Evolutionary conservation across 2,888 invertebrate genomes (phyloP), one percentile per base, ranked within the genome.

Genomic region (Drosophila nigricruria): DNA sequence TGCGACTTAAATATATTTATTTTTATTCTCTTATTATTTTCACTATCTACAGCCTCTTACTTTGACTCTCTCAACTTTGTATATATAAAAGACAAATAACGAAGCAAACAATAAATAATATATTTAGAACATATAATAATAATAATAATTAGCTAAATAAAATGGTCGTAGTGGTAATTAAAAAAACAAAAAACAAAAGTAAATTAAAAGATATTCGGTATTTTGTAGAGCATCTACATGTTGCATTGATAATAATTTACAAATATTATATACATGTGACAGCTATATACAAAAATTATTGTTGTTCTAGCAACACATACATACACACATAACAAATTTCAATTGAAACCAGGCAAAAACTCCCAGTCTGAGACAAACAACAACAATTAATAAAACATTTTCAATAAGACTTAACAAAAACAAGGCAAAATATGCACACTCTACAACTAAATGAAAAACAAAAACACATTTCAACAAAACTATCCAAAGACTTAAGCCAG

Each of bases 201-300:
- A 12, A 42, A 20, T 23, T 27, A 64, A 59, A 66, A 61, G 27
- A 84, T 70, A 83, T 70, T 85, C 77, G 80, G 83, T 88, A 82
- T 85, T 86, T 86, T 86, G 85, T 86, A 86, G 83, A 88, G 76
- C 70, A 88, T 83, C 83, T 83, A 83, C 88, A 88, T 86, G 89
- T 88, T 86, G 87, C 89, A 86, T 88, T 87, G 85, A 86, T 86
- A 89, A 86, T 86, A 86, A 86, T 89, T 85, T 88, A 83, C 83
- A 83, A 87, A 87, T 77, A 84, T 79, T 78, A 68, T 81, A 78
- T 77, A 80, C 70, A 77, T 83, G 87, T 71, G 81, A 74, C 87
- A 70, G 73, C 79, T 83, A 79, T 77, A 81, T 71, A 81, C 75
- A 81, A 49, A 60, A 47, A 53, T 61, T 49, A 58, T n/a, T 65